phyloP scores from a whole-genome alignment of 2,888 invertebrate species.

The Amphipyra tragopoginis region DNA sequence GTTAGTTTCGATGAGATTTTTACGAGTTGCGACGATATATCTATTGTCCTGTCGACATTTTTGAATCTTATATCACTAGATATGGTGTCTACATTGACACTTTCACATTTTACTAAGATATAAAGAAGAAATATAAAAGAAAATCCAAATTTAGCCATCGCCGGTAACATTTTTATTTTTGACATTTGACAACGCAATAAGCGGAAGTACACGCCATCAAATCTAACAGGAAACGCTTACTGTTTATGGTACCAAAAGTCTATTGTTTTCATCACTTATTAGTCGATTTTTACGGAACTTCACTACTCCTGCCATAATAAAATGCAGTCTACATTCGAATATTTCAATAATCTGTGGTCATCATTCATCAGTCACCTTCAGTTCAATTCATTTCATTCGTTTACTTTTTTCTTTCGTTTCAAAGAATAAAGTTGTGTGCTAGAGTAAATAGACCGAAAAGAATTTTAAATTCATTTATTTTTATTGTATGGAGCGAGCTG shows the following conservation, averaged over 20 bases:
- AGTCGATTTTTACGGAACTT: constrained; percentile 16
- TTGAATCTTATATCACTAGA: constrained; percentile 91
- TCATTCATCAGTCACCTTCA: constrained; percentile 3
- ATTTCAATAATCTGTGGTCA: too few species aligned
- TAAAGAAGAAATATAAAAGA: constrained; percentile 77
- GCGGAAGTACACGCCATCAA: constrained; percentile 86
- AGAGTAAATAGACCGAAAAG: constrained; percentile 32
- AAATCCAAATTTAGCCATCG: constrained; percentile 80
- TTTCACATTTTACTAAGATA: constrained; percentile 71
- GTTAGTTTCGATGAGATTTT: constrained; percentile 95
- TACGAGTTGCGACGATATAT: constrained; percentile 96
- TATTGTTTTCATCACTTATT: constrained; percentile 2
- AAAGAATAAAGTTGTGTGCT: constrained; percentile 8
- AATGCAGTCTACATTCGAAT: too few species aligned
- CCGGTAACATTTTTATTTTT: constrained; percentile 75
- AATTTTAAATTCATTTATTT: constrained; percentile 12
- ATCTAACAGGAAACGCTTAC: constrained; percentile 59
- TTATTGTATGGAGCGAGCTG: constrained; percentile 4
- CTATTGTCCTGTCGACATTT: constrained; percentile 96
- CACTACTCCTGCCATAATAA: too few species aligned
- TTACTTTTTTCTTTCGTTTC: constrained; percentile 11
- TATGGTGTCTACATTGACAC: constrained; percentile 81
- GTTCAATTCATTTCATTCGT: neutral
- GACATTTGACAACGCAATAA: constrained; percentile 80
- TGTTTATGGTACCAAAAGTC: constrained; percentile 2